Conservation (phyloP, 2,888 invertebrate species). For the Eupithecia insigniata region DNA sequence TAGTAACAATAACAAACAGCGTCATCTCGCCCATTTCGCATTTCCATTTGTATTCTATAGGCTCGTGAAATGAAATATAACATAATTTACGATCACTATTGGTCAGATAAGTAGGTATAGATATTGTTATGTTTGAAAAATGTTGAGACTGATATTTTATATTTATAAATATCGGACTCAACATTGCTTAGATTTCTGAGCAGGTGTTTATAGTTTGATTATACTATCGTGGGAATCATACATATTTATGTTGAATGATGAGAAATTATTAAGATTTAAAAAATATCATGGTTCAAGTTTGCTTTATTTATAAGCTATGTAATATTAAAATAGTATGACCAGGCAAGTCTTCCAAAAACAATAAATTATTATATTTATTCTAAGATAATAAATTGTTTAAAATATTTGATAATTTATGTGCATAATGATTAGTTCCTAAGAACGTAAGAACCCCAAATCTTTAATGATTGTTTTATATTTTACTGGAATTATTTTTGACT, state of each 20-base stretch:
- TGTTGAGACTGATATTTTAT: background rate
- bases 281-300: background rate
- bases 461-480: slow-evolving; percentile 26
- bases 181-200: too few species aligned
- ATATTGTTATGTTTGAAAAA: background rate
- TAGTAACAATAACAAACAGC: too few species aligned
- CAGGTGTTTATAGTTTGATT: too few species aligned
- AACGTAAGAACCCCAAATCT: slow-evolving; percentile 37
- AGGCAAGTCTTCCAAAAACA: slow-evolving; percentile 42
- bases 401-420: slow-evolving; percentile 15
- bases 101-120: background rate
- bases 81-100: background rate
- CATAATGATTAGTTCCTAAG: slow-evolving; percentile 38
- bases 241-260: background rate
- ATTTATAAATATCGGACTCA: too few species aligned
- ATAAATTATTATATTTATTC: slow-evolving; percentile 35
- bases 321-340: slow-evolving; percentile 20
- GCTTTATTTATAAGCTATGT: background rate
- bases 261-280: background rate
- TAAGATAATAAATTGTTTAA: slow-evolving; percentile 28
- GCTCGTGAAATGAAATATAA: too few species aligned
- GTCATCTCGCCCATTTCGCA: too few species aligned
- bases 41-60: too few species aligned
- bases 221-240: background rate
- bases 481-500: slow-evolving; percentile 19